Conservation (phyloP, 2,797 vertebrate genomes). For the Danio aesculapii region DNA sequence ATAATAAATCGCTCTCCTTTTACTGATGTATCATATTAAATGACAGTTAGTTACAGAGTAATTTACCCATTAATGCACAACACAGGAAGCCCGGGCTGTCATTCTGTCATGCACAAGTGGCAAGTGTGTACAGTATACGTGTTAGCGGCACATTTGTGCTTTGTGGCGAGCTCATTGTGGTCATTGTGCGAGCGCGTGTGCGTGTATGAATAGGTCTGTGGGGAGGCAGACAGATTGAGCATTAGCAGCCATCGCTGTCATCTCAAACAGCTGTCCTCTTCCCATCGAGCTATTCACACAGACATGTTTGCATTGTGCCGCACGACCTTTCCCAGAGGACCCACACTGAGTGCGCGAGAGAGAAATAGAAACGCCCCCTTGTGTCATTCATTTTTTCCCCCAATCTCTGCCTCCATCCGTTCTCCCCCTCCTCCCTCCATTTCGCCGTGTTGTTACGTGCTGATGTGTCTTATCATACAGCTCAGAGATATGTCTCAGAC, state of each 20-base stretch:
- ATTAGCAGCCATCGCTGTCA: slow-evolving; percentile 86
- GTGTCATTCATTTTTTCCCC: slow-evolving; percentile 45
- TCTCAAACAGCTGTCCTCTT: slow-evolving; percentile 86
- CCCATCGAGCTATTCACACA: slow-evolving; percentile 80
- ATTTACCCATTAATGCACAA: slow-evolving; percentile 32
- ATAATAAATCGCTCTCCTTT: not conserved
- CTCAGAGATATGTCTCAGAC: slow-evolving; percentile 56
- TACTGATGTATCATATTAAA: not conserved
- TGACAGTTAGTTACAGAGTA: slow-evolving; percentile 4
- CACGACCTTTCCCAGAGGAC: slow-evolving; percentile 77
- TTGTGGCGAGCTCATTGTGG: slow-evolving; percentile 42
- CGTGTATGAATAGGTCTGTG: slow-evolving; percentile 77
- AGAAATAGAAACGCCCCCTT: slow-evolving; percentile 62
- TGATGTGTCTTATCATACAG: slow-evolving; percentile 64
- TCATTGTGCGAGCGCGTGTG: slow-evolving; percentile 59
- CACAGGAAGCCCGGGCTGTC: slow-evolving; percentile 11
- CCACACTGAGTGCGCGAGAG: slow-evolving; percentile 57
- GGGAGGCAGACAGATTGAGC: slow-evolving; percentile 82
- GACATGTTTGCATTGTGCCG: slow-evolving; percentile 83
- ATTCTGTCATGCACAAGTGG: slow-evolving; percentile 37
- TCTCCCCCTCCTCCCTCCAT: slow-evolving; percentile 49
- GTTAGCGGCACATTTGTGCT: slow-evolving; percentile 37
- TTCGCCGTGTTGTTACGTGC: slow-evolving; percentile 58
- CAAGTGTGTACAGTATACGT: slow-evolving; percentile 38
- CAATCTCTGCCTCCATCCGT: slow-evolving; percentile 39